phyloP scores from a whole-genome alignment of 1,140 invertebrate genomes.

The Polypedilum vanderplanki region DNA sequence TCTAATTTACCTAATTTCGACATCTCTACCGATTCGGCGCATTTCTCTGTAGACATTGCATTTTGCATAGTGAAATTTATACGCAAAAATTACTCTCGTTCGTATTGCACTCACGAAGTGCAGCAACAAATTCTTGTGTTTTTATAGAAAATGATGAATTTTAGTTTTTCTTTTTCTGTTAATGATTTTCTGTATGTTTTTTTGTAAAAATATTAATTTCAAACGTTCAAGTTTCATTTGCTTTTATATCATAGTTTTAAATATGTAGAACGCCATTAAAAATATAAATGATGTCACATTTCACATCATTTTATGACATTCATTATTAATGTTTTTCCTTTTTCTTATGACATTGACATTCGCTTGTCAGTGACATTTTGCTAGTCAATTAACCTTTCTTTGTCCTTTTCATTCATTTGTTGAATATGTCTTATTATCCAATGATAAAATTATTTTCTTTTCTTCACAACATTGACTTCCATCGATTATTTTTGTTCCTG shows the following conservation, averaged over 20 bases:
- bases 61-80: too few relatives aligned
- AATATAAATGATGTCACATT: too few relatives aligned
- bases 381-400: slow-evolving; percentile 17
- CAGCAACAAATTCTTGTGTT: too few relatives aligned
- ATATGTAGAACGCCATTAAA: too few relatives aligned
- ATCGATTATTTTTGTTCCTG: not conserved
- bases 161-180: too few relatives aligned
- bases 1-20: slow-evolving; percentile 27
- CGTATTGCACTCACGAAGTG: too few relatives aligned
- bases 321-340: not conserved
- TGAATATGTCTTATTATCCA: not conserved
- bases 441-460: not conserved
- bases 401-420: slow-evolving; percentile 6
- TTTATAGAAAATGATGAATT: too few relatives aligned
- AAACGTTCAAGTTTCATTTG: too few relatives aligned
- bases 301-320: not conserved
- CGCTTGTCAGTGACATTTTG: not conserved
- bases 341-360: not conserved
- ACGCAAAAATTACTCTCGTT: too few relatives aligned
- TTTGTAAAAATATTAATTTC: too few relatives aligned
- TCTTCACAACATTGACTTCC: not conserved
- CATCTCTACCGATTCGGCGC: slow-evolving; percentile 19
- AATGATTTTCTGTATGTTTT: too few relatives aligned
- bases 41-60: slow-evolving; percentile 1
- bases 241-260: too few relatives aligned